Percentiles rank a stretch among this genome's conserved stretches.
Conservation (phyloP, 1,140 invertebrate species). For the Neoseiulus cucumeris region DNA sequence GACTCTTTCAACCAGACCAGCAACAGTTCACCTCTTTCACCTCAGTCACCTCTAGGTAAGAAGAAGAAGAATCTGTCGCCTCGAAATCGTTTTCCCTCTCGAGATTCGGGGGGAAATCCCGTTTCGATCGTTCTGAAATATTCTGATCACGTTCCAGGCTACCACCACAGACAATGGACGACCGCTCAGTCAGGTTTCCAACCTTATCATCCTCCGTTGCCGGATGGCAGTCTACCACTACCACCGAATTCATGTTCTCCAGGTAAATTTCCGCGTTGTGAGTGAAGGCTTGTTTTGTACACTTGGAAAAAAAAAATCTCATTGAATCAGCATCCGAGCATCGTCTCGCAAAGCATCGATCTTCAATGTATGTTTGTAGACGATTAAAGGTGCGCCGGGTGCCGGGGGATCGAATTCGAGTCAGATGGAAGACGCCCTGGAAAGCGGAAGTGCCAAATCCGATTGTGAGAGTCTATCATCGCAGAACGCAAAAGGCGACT, state of each 20-base stretch:
- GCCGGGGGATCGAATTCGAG: slow-evolving; percentile 6
- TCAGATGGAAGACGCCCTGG: slow-evolving; percentile 5
- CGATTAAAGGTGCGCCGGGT: not conserved
- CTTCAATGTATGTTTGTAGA: too few relatives aligned
- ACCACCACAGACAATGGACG: not conserved
- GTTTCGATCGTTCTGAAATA: too few relatives aligned
- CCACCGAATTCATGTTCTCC: slow-evolving; percentile 1
- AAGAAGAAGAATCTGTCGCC: too few relatives aligned
- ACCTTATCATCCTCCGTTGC: not conserved
- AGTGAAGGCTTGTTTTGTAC: too few relatives aligned
- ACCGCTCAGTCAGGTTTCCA: slow-evolving; percentile 1
- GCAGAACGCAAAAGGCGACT: not conserved
- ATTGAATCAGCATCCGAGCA: too few relatives aligned
- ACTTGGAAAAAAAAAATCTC: too few relatives aligned
- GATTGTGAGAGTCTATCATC: not conserved
- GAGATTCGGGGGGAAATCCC: too few relatives aligned
- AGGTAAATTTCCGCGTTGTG: not conserved
- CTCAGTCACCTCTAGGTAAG: not conserved
- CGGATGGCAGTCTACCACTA: not conserved
- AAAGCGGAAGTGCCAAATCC: slow-evolving; percentile 2
- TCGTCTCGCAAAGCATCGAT: too few relatives aligned
- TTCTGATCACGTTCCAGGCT: not conserved
- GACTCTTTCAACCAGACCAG: not conserved
- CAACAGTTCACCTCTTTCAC: slow-evolving; percentile 7
- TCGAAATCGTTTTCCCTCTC: too few relatives aligned